Conservation (phyloP, 2,888 invertebrate genomes). For the Cataglyphis albicans region DNA sequence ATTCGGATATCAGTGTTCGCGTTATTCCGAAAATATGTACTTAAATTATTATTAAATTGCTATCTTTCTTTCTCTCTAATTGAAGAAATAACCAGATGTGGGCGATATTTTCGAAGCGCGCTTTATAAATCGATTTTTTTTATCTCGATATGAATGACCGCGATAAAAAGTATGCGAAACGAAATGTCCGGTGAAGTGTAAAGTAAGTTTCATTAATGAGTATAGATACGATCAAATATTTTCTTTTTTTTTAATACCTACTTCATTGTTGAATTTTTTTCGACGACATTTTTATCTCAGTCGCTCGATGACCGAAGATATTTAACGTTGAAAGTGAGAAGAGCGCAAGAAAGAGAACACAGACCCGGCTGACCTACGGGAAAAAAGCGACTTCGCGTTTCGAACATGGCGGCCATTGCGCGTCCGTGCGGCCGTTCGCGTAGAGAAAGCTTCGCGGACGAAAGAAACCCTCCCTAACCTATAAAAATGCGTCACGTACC, state of each 20-base stretch:
- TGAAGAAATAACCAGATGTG: neutral
- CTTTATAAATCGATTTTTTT: no score
- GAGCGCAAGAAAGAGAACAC: neutral
- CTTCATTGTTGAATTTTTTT: neutral
- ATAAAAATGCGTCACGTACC: conserved; percentile 64
- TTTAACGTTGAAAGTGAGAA: no score
- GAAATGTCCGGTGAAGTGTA: neutral
- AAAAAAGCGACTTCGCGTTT: conserved; percentile 20
- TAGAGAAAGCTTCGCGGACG: conserved; percentile 62
- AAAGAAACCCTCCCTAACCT: conserved; percentile 71
- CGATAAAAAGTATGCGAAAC: neutral
- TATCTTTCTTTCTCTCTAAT: neutral
- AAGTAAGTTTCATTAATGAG: neutral
- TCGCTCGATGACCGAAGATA: neutral
- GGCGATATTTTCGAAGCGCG: neutral
- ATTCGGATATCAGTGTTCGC: conserved; percentile 34
- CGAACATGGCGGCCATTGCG: conserved; percentile 41
- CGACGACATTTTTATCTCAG: neutral
- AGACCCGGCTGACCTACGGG: neutral
- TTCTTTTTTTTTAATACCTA: neutral
- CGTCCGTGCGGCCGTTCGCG: conserved; percentile 48
- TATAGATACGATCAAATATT: neutral
- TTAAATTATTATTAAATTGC: neutral
- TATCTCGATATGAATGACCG: neutral
- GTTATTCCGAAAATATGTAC: neutral